Base-by-base conservation (phyloP, 2,113 vertebrate species). In the Picathartes gymnocephalus region DNA sequence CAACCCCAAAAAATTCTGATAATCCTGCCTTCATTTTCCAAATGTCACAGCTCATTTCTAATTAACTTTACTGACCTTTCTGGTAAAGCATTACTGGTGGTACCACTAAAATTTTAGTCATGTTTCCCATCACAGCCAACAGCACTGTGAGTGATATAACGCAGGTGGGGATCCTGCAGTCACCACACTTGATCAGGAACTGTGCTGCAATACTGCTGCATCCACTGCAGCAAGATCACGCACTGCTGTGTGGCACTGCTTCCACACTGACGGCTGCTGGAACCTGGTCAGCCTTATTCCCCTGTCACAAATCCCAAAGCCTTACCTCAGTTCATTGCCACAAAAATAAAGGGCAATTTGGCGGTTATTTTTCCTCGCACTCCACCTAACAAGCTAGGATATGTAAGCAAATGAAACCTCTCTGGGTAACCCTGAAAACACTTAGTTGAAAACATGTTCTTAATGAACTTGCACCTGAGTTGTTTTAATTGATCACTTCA, bases 401-500 rank as follows among this genome's bases (percentile, higher is more conserved):
- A 86, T 2, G 2, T 13, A 74, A 54, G 39, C 30, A 90, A 82
- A 74, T 30, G 31, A 93, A 92, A 74, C 6, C n/a, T 93, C 68
- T 28, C 37, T 64, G 44, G 33, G 79, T 54, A 93, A 88, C 48
- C 72, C 48, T 88, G 60, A 90, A 66, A 94, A 54, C 31, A 37
- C 28, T 66, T 81, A 27, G 68, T 80, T 66, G 71, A 88, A 88
- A 93, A 81, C 31, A 86, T 84, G 64, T 53, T 68, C 64, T 81
- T 95, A 78, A 92, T 79, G 72, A 94, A 88, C 65, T 76, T 74
- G 37, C 15, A 58, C 53, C 88, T 88, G 37, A 22, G 68, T 24
- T 74, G 56, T 79, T 83, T 88, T 90, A 90, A 96, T 64, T 81
- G 90, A 96, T 95, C 72, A 64, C 39, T 94, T 94, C 60, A 73